Evolutionary conservation across 2,797 vertebrate species (phyloP).

Genomic region (Lerista edwardsae): DNA sequence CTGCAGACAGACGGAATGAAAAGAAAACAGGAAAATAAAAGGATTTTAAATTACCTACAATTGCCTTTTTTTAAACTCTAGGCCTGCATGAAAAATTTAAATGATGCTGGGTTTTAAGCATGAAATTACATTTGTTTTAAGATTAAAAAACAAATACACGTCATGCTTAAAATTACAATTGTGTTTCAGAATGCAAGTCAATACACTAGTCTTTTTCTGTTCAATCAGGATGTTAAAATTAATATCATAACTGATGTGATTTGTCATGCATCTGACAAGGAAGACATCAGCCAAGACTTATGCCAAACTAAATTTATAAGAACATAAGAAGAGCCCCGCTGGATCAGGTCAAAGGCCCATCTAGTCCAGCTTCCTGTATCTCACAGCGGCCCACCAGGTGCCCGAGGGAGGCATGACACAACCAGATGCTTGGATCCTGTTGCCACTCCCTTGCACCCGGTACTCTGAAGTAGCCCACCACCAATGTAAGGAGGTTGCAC

Average conservation of each 20-base stretch:
- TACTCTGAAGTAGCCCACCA: too few species aligned
- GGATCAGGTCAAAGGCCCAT: too few species aligned
- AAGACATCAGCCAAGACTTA: neutral
- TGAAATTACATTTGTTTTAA: constrained; percentile 39
- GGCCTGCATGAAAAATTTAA: constrained; percentile 54
- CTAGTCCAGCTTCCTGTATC: too few species aligned
- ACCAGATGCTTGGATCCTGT: too few species aligned
- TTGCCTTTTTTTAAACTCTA: constrained; percentile 44
- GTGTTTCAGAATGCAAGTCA: constrained; percentile 38
- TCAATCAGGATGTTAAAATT: neutral
- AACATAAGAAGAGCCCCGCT: too few species aligned
- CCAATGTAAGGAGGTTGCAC: too few species aligned
- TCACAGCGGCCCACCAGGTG: too few species aligned
- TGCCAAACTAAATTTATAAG: neutral
- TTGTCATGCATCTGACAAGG: neutral
- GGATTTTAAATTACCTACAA: constrained; percentile 49
- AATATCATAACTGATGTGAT: neutral
- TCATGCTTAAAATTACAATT: constrained; percentile 56
- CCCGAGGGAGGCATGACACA: too few species aligned
- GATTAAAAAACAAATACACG: constrained; percentile 60
- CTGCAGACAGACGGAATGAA: constrained; percentile 33
- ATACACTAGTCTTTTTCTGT: neutral
- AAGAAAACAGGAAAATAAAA: constrained; percentile 43
- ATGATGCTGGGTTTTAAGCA: neutral
- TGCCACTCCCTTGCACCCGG: too few species aligned